phyloP scores from a whole-genome alignment of 1,140 invertebrate species.

The Bombus turneri region DNA sequence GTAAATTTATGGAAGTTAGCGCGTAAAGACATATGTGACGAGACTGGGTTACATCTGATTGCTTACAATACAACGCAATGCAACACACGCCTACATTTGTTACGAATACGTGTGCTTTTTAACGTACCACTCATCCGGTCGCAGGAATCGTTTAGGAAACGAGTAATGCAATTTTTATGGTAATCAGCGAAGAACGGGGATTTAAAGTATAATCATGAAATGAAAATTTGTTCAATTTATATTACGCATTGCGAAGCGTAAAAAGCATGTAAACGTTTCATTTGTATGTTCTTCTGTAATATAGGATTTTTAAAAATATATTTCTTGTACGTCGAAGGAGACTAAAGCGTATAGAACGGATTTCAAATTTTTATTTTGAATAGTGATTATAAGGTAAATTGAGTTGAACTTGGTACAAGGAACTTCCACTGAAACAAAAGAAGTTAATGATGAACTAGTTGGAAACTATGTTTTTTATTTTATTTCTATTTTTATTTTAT shows the following conservation, averaged over 20 bases:
- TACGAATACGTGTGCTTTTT: constrained; percentile 26
- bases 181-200: neutral
- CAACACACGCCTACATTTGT: constrained; percentile 23
- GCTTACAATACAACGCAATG: constrained; percentile 28
- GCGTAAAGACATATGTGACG: constrained; percentile 15
- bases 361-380: no score
- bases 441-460: no score
- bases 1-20: constrained; percentile 22
- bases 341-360: no score
- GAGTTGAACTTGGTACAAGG: no score
- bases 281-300: neutral
- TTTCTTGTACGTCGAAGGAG: neutral
- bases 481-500: no score
- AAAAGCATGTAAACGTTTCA: no score
- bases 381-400: no score
- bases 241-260: neutral
- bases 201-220: neutral
- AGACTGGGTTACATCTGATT: constrained; percentile 40
- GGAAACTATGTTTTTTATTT: no score
- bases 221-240: neutral
- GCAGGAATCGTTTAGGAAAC: constrained; percentile 18
- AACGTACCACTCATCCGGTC: constrained; percentile 28
- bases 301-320: neutral
- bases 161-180: constrained; percentile 2
- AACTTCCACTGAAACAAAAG: no score